phyloP scores from a whole-genome alignment of 2,888 invertebrate species.

The Deilephila elpenor region DNA sequence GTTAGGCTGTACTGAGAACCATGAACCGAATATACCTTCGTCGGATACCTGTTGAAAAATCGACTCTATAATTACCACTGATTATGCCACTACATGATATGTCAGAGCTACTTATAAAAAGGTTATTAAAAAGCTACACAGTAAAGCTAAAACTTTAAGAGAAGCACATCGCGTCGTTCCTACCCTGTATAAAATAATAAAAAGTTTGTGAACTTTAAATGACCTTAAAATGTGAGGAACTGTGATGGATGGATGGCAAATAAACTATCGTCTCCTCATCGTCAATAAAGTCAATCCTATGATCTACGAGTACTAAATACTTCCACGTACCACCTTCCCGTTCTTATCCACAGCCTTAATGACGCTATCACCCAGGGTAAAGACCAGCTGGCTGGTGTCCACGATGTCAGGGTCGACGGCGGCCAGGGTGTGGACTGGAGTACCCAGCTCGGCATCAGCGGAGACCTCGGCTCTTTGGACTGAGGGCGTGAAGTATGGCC shows the following conservation, averaged over 20 bases:
- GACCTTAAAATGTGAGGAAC: too few species aligned
- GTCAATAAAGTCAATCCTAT: too few species aligned
- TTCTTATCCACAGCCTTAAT: conserved; percentile 93
- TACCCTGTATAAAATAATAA: too few species aligned
- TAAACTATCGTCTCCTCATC: too few species aligned
- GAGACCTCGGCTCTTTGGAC: conserved; percentile 92
- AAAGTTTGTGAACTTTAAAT: too few species aligned
- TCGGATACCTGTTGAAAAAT: conserved; percentile 64
- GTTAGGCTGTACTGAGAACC: conserved; percentile 72
- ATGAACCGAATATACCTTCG: conserved; percentile 69
- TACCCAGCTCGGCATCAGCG: conserved; percentile 90
- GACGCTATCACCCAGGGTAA: conserved; percentile 86
- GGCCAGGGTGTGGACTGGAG: conserved; percentile 88
- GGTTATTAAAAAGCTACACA: too few species aligned
- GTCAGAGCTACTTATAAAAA: too few species aligned
- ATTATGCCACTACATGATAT: too few species aligned
- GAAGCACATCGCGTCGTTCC: too few species aligned
- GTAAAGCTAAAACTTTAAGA: too few species aligned
- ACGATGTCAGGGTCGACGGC: conserved; percentile 93
- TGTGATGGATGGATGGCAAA: too few species aligned
- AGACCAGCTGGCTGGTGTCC: conserved; percentile 87
- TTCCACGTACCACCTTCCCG: conserved; percentile 87
- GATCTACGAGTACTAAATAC: neutral
- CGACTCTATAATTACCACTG: too few species aligned
- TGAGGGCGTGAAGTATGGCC: conserved; percentile 91